phyloP scores from a whole-genome alignment of 2,888 invertebrate genomes.

The Ernsta delagoae region DNA sequence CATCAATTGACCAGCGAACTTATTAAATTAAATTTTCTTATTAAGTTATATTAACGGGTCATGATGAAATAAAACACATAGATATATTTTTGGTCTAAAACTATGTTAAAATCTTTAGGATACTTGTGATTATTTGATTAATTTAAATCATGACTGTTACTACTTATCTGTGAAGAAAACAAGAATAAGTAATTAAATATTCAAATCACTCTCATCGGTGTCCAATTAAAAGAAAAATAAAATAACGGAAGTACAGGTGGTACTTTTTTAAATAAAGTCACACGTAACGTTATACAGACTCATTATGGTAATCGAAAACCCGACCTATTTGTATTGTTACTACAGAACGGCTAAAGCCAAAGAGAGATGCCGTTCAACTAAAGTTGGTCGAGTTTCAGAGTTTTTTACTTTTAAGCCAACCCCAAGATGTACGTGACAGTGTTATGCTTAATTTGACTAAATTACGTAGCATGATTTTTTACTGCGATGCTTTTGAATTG shows the following conservation, averaged over 20 bases:
- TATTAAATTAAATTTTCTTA: too few relatives aligned
- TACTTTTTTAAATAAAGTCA: conserved; percentile 52
- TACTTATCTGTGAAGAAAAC: conserved; percentile 40
- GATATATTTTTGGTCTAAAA: neutral
- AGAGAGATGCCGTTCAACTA: conserved; percentile 40
- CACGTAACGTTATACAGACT: conserved; percentile 58
- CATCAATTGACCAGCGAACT: neutral
- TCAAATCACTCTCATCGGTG: conserved; percentile 52
- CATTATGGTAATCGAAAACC: conserved; percentile 52
- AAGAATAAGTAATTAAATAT: conserved; percentile 56
- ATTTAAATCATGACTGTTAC: too few relatives aligned
- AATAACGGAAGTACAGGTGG: conserved; percentile 63
- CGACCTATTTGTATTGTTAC: conserved; percentile 42
- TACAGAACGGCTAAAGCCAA: conserved; percentile 34
- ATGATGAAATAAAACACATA: too few relatives aligned
- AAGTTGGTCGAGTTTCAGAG: conserved; percentile 42
- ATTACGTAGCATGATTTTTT: conserved; percentile 59
- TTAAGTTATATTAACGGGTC: too few relatives aligned
- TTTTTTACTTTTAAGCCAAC: conserved; percentile 55
- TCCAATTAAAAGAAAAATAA: conserved; percentile 56
- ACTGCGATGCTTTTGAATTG: conserved; percentile 45
- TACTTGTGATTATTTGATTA: neutral
- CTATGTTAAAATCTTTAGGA: neutral
- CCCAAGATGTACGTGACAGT: conserved; percentile 67
- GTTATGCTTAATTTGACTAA: conserved; percentile 69